Evolutionary conservation across 2,797 vertebrate genomes (phyloP), one percentile per base, ranked within the genome.

Genomic region (Craterocephalus amniculus): DNA sequence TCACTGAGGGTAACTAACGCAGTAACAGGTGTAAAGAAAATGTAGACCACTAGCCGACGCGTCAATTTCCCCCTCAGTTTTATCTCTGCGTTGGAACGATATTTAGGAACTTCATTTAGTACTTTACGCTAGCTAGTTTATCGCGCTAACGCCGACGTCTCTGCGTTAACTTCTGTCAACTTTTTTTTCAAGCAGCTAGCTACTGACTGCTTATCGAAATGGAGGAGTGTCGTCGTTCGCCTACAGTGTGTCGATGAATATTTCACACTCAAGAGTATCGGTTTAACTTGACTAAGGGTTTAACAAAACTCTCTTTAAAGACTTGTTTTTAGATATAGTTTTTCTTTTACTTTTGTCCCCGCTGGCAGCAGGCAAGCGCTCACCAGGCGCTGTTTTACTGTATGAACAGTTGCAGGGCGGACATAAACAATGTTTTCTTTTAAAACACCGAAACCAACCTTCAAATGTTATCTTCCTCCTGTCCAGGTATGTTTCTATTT

Each of bases 391-490:
- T 45, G 7, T 67, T 85, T 84, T 31, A 48, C 55, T 65, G 35
- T 31, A 43, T 59, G 62, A 85, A 20, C 51, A 72, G 13, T 2
- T 59, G n/a, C 51, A 70, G 58, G 36, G 45, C 78, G 78, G 80
- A 87, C 58, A 71, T 83, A 86, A 88, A 93, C 78, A 59, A 98
- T 97, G 96, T 98, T 98, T 88, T 95, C 96, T 70, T 91, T 89
- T 72, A 97, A 93, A 94, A 92, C 95, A 55, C 78, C 88, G 51
- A 96, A 95, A 80, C 94, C 97, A 70, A 96, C 96, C 60, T 99
- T 98, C 93, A 96, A 91, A 87, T 95, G 94, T 40, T 99, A 98
- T 86, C 96, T 98, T 57, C 94, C 96, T 59, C 95, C 96, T 52
- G 83, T 94, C n/a, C 97, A 96, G 96, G 97, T 97, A 91, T 83